phyloP scores from a whole-genome alignment of 2,113 vertebrate genomes.

The Cephalopterus ornatus region DNA sequence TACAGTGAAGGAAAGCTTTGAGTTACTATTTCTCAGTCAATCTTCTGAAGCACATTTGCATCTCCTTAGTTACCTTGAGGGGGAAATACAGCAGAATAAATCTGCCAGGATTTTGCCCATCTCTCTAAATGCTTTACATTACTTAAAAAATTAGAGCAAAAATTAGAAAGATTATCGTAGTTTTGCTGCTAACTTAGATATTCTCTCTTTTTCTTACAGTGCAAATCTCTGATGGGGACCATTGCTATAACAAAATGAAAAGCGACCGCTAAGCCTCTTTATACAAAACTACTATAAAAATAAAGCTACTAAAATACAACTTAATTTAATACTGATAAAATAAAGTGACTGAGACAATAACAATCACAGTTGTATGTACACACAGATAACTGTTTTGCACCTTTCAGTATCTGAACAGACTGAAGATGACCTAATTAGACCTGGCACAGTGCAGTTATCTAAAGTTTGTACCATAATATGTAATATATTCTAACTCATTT shows the following conservation, averaged over 20 bases:
- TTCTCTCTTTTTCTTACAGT: background rate
- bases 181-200: background rate
- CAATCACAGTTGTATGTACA: background rate
- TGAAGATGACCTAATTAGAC: background rate
- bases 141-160: background rate
- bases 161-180: background rate
- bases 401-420: background rate
- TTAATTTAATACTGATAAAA: background rate
- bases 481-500: background rate
- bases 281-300: background rate
- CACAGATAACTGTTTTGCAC: background rate
- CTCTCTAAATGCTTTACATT: background rate
- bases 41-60: background rate
- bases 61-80: background rate
- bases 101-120: background rate
- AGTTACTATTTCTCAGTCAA: background rate
- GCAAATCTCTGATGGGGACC: background rate
- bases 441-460: background rate
- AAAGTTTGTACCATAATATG: background rate
- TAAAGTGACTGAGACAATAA: background rate
- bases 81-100: background rate
- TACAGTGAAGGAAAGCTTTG: background rate
- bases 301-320: background rate
- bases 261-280: background rate
- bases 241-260: background rate